Percentiles rank a stretch among this genome's conserved stretches.
These are phyloP conservation scores for Metellina segmentata DNA, from an alignment of 2,888 invertebrate species.

Conservation along the genomic window DNA sequence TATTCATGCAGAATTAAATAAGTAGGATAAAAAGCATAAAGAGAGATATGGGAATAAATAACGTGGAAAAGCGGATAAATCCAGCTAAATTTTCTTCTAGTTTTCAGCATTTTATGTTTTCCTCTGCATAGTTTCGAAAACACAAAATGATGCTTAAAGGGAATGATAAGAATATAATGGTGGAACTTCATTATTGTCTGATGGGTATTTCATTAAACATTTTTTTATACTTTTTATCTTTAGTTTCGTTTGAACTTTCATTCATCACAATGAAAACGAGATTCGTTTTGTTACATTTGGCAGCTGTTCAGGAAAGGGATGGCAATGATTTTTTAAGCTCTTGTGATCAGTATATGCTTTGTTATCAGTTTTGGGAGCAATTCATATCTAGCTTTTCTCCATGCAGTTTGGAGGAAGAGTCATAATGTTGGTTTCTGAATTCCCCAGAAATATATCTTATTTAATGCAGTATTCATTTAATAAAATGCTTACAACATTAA, in stretches of 20 bases:
- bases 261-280: not conserved
- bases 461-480: too few species aligned
- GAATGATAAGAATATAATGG: not conserved
- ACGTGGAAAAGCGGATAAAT: not conserved
- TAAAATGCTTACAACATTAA: too few species aligned
- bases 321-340: not conserved
- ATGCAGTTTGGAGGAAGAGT: not conserved
- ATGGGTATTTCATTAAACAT: not conserved
- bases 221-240: not conserved
- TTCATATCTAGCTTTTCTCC: not conserved
- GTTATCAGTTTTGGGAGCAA: not conserved
- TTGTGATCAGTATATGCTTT: not conserved
- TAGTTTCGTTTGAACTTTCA: not conserved
- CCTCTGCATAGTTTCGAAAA: not conserved
- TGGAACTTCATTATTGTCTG: not conserved
- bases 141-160: not conserved
- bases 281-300: not conserved
- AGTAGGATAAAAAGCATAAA: too few species aligned
- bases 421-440: not conserved
- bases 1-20: too few species aligned
- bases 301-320: not conserved
- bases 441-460: too few species aligned
- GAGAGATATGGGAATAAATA: too few species aligned
- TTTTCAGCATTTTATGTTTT: not conserved
- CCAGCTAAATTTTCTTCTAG: not conserved